phyloP scores from a whole-genome alignment of 2,113 vertebrate species.

The Amazona guildingii region DNA sequence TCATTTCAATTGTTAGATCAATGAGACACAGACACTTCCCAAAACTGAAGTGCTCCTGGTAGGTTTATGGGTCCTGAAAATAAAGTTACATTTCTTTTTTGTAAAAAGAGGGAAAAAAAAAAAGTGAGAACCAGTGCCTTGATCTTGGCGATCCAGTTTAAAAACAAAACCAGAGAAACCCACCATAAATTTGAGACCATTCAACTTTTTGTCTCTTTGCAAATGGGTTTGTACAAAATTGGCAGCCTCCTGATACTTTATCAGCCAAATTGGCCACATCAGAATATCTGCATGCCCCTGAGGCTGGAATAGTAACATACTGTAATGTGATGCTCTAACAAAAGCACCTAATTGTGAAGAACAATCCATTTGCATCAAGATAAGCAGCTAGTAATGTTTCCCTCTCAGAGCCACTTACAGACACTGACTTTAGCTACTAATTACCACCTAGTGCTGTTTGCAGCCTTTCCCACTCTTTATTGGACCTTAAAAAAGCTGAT shows the following conservation, averaged over 20 bases:
- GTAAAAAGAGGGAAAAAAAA: background rate
- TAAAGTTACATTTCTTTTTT: background rate
- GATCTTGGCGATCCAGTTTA: background rate
- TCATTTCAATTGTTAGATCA: background rate
- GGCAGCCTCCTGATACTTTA: background rate
- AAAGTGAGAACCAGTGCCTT: background rate
- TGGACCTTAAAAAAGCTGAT: slow-evolving; percentile 38
- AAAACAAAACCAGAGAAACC: background rate
- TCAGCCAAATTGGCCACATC: slow-evolving; percentile 28
- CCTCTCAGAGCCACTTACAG: slow-evolving; percentile 15
- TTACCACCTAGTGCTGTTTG: slow-evolving; percentile 26
- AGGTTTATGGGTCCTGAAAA: background rate
- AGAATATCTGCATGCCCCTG: background rate
- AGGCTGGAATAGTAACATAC: background rate
- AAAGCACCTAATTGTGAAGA: slow-evolving; percentile 52
- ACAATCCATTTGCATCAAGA: slow-evolving; percentile 51
- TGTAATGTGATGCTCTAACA: slow-evolving; percentile 33
- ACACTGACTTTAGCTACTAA: slow-evolving; percentile 15
- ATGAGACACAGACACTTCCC: background rate
- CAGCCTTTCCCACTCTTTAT: slow-evolving; percentile 9
- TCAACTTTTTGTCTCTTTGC: background rate
- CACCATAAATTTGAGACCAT: background rate
- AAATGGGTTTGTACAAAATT: slow-evolving; percentile 5
- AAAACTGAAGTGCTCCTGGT: background rate
- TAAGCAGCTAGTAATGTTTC: slow-evolving; percentile 49